Evolutionary conservation across 1,140 invertebrate species (phyloP), one percentile per base, ranked within the genome.

Genomic region (Pogonomyrmex californicus): DNA sequence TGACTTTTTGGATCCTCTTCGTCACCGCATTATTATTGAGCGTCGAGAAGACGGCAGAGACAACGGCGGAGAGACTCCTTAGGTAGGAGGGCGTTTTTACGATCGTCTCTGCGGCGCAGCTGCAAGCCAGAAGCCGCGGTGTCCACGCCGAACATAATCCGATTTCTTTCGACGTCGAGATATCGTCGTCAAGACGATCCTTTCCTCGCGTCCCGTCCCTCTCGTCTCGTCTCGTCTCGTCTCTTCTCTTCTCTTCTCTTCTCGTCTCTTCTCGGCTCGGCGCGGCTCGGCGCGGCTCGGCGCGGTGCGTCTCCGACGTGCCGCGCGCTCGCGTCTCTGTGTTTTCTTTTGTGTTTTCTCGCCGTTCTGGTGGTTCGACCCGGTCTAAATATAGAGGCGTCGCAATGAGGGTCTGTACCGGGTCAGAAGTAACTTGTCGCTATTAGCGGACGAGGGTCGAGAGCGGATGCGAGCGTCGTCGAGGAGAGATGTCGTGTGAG

Each of bases 341-440:
- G 70, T 77, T 81, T 89, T 91, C 87, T 91, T 92, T 91, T 89
- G 82, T 90, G 79, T 87, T 92, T 91, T 88, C 91, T 86, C 89
- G 87, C 85, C 65, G 78, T 85, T 90, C 88, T 86, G 90, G 88
- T 88, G 88, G 88, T 87, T 91, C 91, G 86, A 88, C 86, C 82
- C 75, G 63, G 78, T 75, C 90, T 91, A 91, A 91, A 91, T 91
- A 91, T 91, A 92, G 90, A 90, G 81, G 63, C 81, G 77, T 88
- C 60, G 90, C 78, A 90, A n/a, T n/a, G n/a, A 89, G 85, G 89
- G 81, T 91, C 86, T 85, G 88, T 89, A 65, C 76, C 68, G 83
- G 91, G 91, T 90, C 86, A 91, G 77, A 92, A 92, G 90, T 91
- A 91, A 92, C 90, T 91, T 92, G 91, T 92, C 91, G 92, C 90